Evolutionary conservation across 2,797 vertebrate species (phyloP).

Genomic region (Gouania willdenowi): DNA sequence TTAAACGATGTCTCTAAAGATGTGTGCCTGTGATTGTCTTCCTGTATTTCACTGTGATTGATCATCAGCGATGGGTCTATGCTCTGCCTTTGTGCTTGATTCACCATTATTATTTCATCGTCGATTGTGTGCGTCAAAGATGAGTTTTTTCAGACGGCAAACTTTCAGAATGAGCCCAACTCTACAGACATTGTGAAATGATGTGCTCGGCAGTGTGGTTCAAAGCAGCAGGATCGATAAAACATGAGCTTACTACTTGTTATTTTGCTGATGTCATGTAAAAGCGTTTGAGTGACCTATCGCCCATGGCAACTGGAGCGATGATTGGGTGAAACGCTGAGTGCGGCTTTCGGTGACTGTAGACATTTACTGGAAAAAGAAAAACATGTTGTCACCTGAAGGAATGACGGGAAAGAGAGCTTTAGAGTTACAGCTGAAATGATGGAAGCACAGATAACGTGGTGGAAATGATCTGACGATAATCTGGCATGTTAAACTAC

Average conservation of each 20-base stretch:
- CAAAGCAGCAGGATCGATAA: slow-evolving; percentile 9
- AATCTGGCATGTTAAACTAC: neutral
- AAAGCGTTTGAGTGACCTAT: slow-evolving; percentile 26
- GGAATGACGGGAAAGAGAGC: neutral
- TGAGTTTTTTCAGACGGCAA: too few species aligned
- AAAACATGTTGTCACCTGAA: neutral
- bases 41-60: too few species aligned
- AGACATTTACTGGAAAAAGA: neutral
- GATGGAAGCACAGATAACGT: neutral
- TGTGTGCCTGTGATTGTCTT: too few species aligned
- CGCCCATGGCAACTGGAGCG: slow-evolving; percentile 13
- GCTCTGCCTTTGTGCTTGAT: too few species aligned
- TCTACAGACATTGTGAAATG: too few species aligned
- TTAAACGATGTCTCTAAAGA: too few species aligned
- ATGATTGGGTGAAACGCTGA: slow-evolving; percentile 3
- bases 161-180: too few species aligned
- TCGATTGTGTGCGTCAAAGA: too few species aligned
- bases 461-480: neutral
- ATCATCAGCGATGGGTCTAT: too few species aligned
- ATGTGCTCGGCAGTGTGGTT: too few species aligned
- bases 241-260: slow-evolving; percentile 2
- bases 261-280: slow-evolving; percentile 18
- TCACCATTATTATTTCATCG: too few species aligned
- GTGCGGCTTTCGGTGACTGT: neutral
- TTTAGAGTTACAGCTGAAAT: neutral